Percentiles rank a stretch among this genome's conserved stretches.
These are phyloP conservation scores for Thecocarcelia acutangulata DNA, from an alignment of 2,888 invertebrate genomes.

Conservation along the genomic window DNA sequence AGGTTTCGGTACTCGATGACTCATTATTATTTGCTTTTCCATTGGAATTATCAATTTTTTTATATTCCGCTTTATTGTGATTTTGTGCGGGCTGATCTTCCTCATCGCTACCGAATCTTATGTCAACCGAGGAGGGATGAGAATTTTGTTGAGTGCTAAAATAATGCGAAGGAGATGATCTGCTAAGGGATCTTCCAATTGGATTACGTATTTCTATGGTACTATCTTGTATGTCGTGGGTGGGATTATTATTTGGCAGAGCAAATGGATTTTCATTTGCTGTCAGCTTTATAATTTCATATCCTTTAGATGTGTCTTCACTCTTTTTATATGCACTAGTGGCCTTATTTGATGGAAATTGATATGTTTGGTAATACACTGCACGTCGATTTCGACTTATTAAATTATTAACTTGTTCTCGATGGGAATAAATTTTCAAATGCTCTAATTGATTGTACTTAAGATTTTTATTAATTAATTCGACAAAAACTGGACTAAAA, in stretches of 20 bases:
- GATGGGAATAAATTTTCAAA: neutral
- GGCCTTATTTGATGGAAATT: neutral
- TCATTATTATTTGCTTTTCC: neutral
- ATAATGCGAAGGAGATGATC: neutral
- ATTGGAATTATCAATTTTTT: neutral
- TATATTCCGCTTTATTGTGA: neutral
- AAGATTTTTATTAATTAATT: slow-evolving; percentile 26
- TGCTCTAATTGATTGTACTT: neutral
- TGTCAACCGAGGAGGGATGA: neutral
- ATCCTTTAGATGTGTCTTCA: neutral
- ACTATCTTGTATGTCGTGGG: neutral
- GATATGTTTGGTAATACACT: slow-evolving; percentile 12
- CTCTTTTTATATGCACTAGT: neutral
- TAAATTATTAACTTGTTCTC: neutral
- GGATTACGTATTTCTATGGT: neutral
- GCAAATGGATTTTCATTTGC: slow-evolving; percentile 16
- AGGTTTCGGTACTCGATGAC: neutral
- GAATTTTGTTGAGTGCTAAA: neutral
- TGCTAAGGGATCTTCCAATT: slow-evolving; percentile 1
- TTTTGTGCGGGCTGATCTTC: neutral
- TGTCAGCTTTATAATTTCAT: slow-evolving; percentile 14
- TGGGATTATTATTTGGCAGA: neutral
- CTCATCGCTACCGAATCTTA: slow-evolving; percentile 1
- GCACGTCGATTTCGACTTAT: slow-evolving; percentile 2
- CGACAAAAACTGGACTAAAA: slow-evolving; percentile 14